Base-by-base conservation (phyloP, 92 coral and sea anemone genomes). In the Porites evermanni region DNA sequence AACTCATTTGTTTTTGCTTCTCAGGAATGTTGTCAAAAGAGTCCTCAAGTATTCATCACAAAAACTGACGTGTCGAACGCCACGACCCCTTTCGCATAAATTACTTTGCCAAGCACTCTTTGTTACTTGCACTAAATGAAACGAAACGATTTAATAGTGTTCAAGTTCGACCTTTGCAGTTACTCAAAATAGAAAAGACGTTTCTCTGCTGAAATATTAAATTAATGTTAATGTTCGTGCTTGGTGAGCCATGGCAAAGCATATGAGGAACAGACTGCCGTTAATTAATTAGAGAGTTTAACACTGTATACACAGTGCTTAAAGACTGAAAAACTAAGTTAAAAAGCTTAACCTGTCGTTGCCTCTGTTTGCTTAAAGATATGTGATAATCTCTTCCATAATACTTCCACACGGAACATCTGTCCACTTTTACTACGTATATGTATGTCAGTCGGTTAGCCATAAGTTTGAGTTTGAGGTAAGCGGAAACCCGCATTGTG, bases 1-100 rank as follows among this genome's bases (percentile, higher is more conserved):
- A 29, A 7, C 74, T 50, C 23, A 12, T 52, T 23, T 29, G 63
- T 65, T 80, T 80, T 80, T 68, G 47, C 21, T 26, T 29, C 85
- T 26, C 11, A 53, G 85, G 67, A 80, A 69, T 80, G 53, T 24
- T 54, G 29, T 80, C 56, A 54, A 29, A 77, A 67, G 44, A n/a
- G 60, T 67, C 83, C 21, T 79, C 74, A 79, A 66, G 67, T 51
- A 79, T 8, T 17, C 54, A 24, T 80, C 75, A 80, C 76, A 17
- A 26, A 69, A 69, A 14, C 13, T 69, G 66, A 79, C 85, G 85
- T 80, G 67, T 68, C 1, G 53, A 17, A 2, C 63, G 66, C 70
- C 76, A 26, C 67, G 85, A 21, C 29, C 6, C 58, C 52, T n/a
- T 52, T 11, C 16, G 51, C 77, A 72, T 72, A 44, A 20, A 17